Conservation (phyloP, 1,140 invertebrate genomes). For the Chymomyza costata region DNA sequence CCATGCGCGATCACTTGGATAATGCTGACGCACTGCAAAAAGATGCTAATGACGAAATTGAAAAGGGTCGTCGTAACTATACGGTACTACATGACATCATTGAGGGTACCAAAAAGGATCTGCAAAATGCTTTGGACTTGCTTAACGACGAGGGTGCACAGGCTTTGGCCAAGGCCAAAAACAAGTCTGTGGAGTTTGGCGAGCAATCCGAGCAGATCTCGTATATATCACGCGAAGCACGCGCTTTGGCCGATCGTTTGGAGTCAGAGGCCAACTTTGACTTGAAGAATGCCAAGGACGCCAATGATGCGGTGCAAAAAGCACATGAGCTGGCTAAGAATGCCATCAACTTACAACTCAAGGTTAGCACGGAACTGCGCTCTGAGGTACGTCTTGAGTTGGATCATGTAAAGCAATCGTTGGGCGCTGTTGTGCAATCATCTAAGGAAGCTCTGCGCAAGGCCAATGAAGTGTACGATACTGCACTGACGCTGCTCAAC, state of each 20-base stretch:
- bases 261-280: constrained; percentile 87
- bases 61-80: constrained; percentile 82
- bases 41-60: constrained; percentile 79
- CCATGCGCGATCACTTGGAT: constrained; percentile 80
- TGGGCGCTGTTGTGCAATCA: constrained; percentile 81
- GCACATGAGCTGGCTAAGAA: constrained; percentile 89
- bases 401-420: constrained; percentile 79
- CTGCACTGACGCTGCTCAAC: constrained; percentile 85
- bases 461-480: constrained; percentile 85
- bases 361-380: constrained; percentile 83
- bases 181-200: constrained; percentile 90
- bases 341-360: constrained; percentile 86
- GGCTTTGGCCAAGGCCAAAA: constrained; percentile 86
- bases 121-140: constrained; percentile 85
- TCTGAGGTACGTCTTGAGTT: constrained; percentile 78
- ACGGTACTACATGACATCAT: constrained; percentile 85
- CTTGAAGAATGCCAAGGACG: constrained; percentile 84
- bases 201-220: constrained; percentile 95
- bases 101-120: constrained; percentile 82
- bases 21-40: constrained; percentile 79
- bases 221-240: constrained; percentile 89
- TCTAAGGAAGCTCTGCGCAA: constrained; percentile 84
- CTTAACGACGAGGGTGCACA: constrained; percentile 87
- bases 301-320: constrained; percentile 87
- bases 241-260: constrained; percentile 85